Evolutionary conservation across 2,113 vertebrate species (phyloP).

Genomic region (Columba janthina): DNA sequence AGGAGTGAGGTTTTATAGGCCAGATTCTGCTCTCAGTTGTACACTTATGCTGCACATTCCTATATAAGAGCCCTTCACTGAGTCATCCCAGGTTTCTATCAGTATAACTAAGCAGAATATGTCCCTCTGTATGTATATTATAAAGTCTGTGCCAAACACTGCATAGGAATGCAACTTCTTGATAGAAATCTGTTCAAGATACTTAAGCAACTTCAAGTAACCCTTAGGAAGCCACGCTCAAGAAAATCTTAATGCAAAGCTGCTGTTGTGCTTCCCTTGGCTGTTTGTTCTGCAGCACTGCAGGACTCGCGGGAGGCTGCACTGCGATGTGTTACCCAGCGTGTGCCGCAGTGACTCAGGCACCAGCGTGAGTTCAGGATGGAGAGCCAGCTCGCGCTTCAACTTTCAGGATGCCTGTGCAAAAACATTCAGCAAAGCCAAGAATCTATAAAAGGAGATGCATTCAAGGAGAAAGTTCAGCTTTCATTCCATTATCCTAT

Average conservation of each 20-base stretch:
- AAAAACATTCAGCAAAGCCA: constrained; percentile 23
- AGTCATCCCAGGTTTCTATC: neutral
- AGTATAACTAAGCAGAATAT: neutral
- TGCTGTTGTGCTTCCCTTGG: neutral
- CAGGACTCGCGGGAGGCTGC: constrained; percentile 6
- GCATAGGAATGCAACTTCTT: neutral
- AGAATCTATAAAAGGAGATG: constrained; percentile 28
- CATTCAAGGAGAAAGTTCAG: neutral
- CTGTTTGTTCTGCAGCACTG: constrained; percentile 14
- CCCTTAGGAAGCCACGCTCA: neutral
- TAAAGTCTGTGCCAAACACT: neutral
- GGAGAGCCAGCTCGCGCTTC: neutral
- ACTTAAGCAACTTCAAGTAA: neutral
- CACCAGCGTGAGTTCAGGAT: neutral
- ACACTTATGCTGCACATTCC: neutral
- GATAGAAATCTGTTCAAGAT: neutral
- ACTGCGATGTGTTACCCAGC: neutral
- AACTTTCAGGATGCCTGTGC: neutral
- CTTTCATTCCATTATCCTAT: neutral
- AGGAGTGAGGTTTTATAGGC: neutral
- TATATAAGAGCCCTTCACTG: neutral
- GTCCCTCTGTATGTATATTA: neutral
- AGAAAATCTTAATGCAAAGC: neutral
- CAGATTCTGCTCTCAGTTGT: neutral
- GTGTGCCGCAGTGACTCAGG: constrained; percentile 50